phyloP scores from a whole-genome alignment of 2,797 vertebrate species.

The Steatocranus sp. region DNA sequence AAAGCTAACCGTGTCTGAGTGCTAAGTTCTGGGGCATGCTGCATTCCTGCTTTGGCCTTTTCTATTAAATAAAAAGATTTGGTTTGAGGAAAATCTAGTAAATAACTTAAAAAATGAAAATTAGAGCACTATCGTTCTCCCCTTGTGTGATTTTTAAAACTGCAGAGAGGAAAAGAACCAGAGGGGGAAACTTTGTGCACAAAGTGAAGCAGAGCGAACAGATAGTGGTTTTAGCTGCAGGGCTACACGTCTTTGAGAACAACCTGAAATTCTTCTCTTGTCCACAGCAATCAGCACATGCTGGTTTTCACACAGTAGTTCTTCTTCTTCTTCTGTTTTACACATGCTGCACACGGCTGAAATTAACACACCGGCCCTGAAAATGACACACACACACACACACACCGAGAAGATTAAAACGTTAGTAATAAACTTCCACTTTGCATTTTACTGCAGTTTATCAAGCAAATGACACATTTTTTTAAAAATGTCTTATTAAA shows the following conservation, averaged over 20 bases:
- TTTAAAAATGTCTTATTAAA: background rate
- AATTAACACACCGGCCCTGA: conserved; percentile 95
- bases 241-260: background rate
- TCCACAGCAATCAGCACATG: conserved; percentile 6
- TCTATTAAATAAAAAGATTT: background rate
- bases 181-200: background rate
- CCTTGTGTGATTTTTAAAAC: background rate
- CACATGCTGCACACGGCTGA: conserved; percentile 81
- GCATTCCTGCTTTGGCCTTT: fast-evolving
- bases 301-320: background rate
- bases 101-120: conserved; percentile 28
- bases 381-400: background rate
- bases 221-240: conserved; percentile 40
- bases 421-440: background rate
- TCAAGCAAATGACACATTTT: fast-evolving
- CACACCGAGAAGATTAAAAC: background rate
- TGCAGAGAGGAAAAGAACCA: background rate
- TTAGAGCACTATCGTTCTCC: background rate
- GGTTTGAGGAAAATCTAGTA: background rate
- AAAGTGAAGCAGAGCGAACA: background rate
- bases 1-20: conserved; percentile 47
- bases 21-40: background rate
- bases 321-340: conserved; percentile 37
- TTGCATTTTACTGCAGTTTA: background rate
- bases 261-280: background rate